Evolutionary conservation across 2,113 vertebrate species (phyloP).

Genomic region (Ctenomys sociabilis): DNA sequence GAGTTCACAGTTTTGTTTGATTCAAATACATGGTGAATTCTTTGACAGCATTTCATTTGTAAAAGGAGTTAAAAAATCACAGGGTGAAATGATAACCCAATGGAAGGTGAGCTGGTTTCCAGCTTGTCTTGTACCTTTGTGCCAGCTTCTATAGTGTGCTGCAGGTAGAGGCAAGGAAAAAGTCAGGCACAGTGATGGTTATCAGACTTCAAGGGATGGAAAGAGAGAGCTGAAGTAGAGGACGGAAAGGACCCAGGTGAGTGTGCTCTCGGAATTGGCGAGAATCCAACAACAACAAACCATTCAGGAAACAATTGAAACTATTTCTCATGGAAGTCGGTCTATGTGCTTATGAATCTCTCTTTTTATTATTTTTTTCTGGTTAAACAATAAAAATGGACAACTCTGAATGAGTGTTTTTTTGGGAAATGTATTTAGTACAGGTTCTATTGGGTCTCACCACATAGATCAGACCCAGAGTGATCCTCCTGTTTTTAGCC

Average conservation of each 20-base stretch:
- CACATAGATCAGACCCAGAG: too few species aligned
- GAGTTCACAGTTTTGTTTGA: too few species aligned
- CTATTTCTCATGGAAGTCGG: constrained; percentile 16
- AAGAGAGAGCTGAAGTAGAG: background rate
- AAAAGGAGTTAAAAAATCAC: constrained; percentile 1
- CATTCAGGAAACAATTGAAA: constrained; percentile 41
- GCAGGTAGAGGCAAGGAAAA: constrained; percentile 35
- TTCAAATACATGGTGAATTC: too few species aligned
- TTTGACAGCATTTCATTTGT: too few species aligned
- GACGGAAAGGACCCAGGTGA: constrained; percentile 3
- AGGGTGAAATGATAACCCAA: background rate
- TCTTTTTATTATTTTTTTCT: constrained; percentile 30
- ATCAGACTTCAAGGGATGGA: background rate
- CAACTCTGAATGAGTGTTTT: background rate
- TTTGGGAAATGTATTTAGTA: too few species aligned
- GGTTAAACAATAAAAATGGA: constrained; percentile 45
- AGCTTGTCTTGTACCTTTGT: background rate
- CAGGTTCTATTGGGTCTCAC: too few species aligned
- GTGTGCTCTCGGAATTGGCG: constrained; percentile 27
- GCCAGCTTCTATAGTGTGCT: background rate
- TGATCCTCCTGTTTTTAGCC: too few species aligned
- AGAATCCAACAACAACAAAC: background rate
- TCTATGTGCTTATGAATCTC: constrained; percentile 37
- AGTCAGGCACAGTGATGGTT: constrained; percentile 1
- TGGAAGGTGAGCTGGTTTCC: background rate